A percentile compares a stretch with the other conserved stretches of the same genome.
These are phyloP conservation scores for Fragum whitleyi DNA, from an alignment of 2,888 invertebrate species.

Conservation along the genomic window DNA sequence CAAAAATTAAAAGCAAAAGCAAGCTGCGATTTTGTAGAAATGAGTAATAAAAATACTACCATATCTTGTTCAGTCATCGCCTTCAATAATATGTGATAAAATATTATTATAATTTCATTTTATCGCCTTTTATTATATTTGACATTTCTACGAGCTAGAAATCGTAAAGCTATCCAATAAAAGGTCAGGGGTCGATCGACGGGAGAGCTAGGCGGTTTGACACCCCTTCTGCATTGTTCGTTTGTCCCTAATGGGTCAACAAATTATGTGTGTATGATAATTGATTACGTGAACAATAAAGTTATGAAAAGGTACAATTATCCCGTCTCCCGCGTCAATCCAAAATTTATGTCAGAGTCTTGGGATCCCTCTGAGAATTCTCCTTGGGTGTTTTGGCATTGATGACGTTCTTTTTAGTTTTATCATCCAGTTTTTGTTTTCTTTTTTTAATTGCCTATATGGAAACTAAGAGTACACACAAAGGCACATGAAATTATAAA, in stretches of 20 bases:
- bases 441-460: too few relatives aligned
- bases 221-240: slow-evolving; percentile 10
- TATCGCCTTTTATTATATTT: background rate
- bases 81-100: too few relatives aligned
- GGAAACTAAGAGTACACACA: too few relatives aligned
- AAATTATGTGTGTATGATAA: slow-evolving; percentile 12
- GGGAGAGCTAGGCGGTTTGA: slow-evolving; percentile 17
- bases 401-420: too few relatives aligned
- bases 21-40: too few relatives aligned
- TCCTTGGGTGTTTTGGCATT: too few relatives aligned
- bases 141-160: background rate
- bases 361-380: background rate
- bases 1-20: too few relatives aligned
- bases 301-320: slow-evolving; percentile 15
- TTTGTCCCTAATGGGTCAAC: slow-evolving; percentile 22
- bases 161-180: slow-evolving; percentile 2
- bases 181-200: slow-evolving; percentile 11
- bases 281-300: slow-evolving; percentile 20
- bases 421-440: too few relatives aligned
- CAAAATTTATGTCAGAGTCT: background rate
- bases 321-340: background rate
- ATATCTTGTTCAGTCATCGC: too few relatives aligned
- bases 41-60: too few relatives aligned
- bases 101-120: background rate
- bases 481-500: too few relatives aligned